phyloP scores from a whole-genome alignment of 53 echinoderm and acorn worm genomes.

The Luidia sarsii region DNA sequence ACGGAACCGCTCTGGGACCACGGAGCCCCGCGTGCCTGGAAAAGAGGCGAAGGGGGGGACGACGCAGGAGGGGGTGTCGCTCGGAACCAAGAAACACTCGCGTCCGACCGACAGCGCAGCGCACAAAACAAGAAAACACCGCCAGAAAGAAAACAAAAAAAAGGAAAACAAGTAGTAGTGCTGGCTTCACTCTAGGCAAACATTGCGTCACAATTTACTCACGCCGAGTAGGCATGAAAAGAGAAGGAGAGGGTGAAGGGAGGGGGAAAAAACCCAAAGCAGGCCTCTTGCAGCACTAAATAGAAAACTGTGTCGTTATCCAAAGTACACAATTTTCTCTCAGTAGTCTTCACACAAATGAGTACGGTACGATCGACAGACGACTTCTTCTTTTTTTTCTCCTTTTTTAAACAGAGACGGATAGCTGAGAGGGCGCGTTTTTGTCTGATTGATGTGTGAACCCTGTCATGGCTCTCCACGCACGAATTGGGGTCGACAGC shows the following conservation, averaged over 20 bases:
- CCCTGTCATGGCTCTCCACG: conserved; percentile 44
- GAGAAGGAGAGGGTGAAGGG: no score
- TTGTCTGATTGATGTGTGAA: conserved; percentile 55
- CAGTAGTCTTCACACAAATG: conserved; percentile 30
- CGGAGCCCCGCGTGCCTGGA: neutral
- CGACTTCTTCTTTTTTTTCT: no score
- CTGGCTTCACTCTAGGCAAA: conserved; percentile 14
- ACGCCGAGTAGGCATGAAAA: conserved; percentile 27
- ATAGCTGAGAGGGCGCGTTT: conserved; percentile 44
- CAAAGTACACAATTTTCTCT: neutral
- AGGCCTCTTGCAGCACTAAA: neutral
- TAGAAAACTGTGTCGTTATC: conserved; percentile 16
- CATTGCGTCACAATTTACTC: conserved; percentile 40
- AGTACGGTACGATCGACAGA: no score
- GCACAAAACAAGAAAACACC: conserved; percentile 11
- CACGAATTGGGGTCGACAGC: conserved; percentile 60
- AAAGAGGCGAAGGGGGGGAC: neutral
- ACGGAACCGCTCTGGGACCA: no score
- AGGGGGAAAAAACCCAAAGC: no score
- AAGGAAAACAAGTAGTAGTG: neutral
- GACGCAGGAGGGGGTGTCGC: conserved; percentile 26
- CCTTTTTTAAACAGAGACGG: no score
- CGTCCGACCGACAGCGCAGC: neutral
- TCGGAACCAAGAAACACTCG: neutral
- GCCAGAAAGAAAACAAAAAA: neutral